These are phyloP conservation scores for Rhegmatorhina hoffmannsi DNA, from an alignment of 2,113 vertebrate genomes.

Conservation along the genomic window DNA sequence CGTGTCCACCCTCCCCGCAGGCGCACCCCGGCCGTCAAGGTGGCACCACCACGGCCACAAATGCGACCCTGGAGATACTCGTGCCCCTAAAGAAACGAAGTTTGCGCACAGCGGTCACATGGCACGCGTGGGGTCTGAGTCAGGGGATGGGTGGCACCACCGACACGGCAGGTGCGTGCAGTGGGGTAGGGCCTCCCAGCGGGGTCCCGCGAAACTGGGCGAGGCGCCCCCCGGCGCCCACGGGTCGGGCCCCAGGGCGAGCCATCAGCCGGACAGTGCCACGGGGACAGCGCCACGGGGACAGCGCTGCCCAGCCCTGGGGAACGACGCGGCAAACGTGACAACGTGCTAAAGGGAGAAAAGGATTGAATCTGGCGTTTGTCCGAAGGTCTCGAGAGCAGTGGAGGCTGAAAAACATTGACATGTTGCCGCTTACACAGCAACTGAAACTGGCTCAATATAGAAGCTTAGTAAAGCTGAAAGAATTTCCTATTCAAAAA, in stretches of 20 bases:
- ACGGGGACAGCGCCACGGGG: not conserved
- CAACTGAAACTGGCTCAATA: not conserved
- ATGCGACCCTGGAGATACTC: accelerated
- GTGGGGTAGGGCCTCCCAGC: accelerated
- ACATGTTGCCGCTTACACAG: not conserved
- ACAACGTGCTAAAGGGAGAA: not conserved
- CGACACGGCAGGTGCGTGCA: accelerated
- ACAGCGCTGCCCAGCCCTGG: not conserved
- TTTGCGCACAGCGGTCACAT: not conserved
- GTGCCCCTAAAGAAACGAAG: not conserved
- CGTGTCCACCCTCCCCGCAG: accelerated
- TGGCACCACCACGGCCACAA: accelerated
- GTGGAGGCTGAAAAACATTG: not conserved
- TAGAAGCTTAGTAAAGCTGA: not conserved
- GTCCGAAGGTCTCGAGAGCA: not conserved
- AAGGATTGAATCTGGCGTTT: not conserved
- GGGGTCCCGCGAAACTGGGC: not conserved
- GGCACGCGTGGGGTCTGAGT: not conserved
- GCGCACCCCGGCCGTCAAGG: not conserved
- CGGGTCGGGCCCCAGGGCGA: not conserved
- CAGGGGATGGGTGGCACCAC: not conserved
- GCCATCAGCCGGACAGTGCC: accelerated
- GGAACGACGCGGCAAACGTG: accelerated
- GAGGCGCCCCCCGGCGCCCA: not conserved
- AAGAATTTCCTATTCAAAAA: not conserved